Evolutionary conservation across 2,888 invertebrate species (phyloP).

Genomic region (Frankliniella intonsa): DNA sequence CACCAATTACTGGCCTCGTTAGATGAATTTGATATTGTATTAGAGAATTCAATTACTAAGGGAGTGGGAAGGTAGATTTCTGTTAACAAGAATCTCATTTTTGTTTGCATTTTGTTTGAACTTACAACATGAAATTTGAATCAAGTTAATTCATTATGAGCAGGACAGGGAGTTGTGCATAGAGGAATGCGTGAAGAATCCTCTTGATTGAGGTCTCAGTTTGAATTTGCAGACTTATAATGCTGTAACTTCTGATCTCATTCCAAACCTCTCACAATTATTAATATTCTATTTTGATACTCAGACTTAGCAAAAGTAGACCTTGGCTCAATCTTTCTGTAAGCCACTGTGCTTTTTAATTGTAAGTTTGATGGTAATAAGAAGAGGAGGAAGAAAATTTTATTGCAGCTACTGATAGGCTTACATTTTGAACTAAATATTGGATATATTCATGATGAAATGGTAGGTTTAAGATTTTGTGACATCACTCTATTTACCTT

Average conservation of each 20-base stretch:
- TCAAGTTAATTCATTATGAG: too few species aligned
- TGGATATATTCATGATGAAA: too few species aligned
- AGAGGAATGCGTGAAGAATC: too few species aligned
- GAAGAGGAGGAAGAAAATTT: too few species aligned
- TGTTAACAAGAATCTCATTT: not conserved
- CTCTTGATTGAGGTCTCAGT: too few species aligned
- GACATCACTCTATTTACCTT: too few species aligned
- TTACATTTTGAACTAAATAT: too few species aligned
- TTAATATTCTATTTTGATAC: slow-evolving; percentile 2
- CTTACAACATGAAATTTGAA: not conserved
- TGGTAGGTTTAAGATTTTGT: too few species aligned
- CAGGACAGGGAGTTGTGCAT: too few species aligned
- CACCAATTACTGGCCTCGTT: slow-evolving; percentile 86
- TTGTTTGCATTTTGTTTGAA: not conserved
- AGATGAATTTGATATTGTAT: slow-evolving; percentile 80
- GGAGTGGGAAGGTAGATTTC: slow-evolving; percentile 49
- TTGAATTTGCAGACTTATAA: not conserved
- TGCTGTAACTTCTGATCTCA: slow-evolving; percentile 12
- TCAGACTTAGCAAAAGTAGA: not conserved
- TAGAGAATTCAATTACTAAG: slow-evolving; percentile 79
- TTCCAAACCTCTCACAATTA: not conserved
- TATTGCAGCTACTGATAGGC: too few species aligned
- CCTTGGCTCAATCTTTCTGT: not conserved
- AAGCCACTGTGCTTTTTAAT: not conserved
- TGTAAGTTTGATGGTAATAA: too few species aligned